Evolutionary conservation across 2,113 vertebrate species (phyloP), one percentile per base, ranked within the genome.

Genomic region (Aramus guarauna): DNA sequence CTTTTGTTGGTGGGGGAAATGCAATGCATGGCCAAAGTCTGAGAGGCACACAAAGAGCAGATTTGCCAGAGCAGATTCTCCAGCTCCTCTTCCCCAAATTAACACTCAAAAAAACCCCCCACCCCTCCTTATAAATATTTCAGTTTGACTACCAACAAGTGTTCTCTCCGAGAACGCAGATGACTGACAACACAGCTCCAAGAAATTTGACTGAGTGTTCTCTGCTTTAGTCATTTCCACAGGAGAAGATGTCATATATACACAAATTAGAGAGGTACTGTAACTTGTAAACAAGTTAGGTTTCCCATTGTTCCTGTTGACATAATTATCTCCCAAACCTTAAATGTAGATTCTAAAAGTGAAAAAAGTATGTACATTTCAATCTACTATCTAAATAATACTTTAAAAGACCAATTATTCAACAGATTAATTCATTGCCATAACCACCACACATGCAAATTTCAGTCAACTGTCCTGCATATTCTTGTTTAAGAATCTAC

Each of bases 261-360:
- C 9, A 67, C 8, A 66, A 43, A 66, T 2, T 12, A 13, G 11
- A 60, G 27, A 53, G 3, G 6, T 27, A 55, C 4, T 0, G 0
- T 9, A 55, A n/a, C n/a, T n/a, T n/a, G n/a, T n/a, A n/a, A 68
- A 39, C 5, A 55, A 37, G 4, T 15, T 19, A 63, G 2, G 12
- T 34, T 36, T 27, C 9, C 26, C 22, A 43, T 27, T 79, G 22
- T 24, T 55, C 21, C 37, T 34, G 43, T 11, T 60, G 13, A 53
- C 19, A 53, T 30, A 8, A 22, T 39, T 39, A 26, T 53, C n/a
- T 71, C 30, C 37, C n/a, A 89, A 59, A 80, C 8, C 5, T n/a
- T 69, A 69, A 69, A 17, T 6, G 4, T 9, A 36, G 55, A 39
- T 36, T 75, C 17, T 17, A 58, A 27, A 85, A 15, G 2, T 53